Evolutionary conservation across 2,113 vertebrate species (phyloP).

Genomic region (Tenrec ecaudatus): DNA sequence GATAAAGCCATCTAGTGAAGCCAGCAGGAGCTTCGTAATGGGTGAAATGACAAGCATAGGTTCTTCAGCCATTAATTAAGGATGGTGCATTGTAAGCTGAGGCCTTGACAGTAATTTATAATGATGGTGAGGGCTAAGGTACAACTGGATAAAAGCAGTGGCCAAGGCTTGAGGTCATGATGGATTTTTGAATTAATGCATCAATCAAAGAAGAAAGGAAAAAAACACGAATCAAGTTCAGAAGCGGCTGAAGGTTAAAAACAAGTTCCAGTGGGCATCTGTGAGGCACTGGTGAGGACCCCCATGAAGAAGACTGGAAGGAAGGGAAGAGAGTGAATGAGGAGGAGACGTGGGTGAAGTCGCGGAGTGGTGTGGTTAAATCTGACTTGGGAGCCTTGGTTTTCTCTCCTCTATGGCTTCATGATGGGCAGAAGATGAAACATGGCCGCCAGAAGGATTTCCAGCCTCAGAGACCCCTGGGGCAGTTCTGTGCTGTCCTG

Average conservation of each 20-base stretch:
- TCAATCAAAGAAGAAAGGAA: neutral
- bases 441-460: too few species aligned
- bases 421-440: too few species aligned
- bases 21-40: neutral
- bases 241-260: constrained; percentile 2
- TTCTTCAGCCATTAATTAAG: neutral
- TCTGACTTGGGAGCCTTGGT: neutral
- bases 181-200: constrained; percentile 23
- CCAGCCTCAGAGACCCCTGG: too few species aligned
- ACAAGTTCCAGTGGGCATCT: neutral
- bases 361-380: neutral
- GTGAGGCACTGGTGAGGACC: neutral
- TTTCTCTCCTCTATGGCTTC: neutral
- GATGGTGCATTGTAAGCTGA: neutral
- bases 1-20: neutral
- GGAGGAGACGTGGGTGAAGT: neutral
- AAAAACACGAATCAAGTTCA: constrained; percentile 4
- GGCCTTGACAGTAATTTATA: neutral
- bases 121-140: neutral
- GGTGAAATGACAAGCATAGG: neutral
- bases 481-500: too few species aligned
- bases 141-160: neutral
- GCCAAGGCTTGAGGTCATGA: neutral
- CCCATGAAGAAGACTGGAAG: neutral
- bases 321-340: neutral